These are phyloP conservation scores for Lepidotrigona ventralis DNA, from an alignment of 1,140 invertebrate species.

Conservation along the genomic window DNA sequence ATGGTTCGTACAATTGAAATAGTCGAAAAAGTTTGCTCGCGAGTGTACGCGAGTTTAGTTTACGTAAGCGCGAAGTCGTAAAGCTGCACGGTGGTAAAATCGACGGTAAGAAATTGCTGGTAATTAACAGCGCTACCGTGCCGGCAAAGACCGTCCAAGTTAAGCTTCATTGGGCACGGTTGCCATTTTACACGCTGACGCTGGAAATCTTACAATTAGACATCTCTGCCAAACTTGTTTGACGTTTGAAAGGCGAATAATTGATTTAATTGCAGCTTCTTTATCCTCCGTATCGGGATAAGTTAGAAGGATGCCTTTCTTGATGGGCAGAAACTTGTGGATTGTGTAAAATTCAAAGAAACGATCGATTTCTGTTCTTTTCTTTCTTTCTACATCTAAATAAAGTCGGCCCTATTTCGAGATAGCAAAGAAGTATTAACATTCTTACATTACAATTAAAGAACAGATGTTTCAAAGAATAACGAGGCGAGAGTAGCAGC, in stretches of 20 bases:
- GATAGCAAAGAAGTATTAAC: no score
- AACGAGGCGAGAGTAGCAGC: no score
- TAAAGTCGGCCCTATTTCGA: no score
- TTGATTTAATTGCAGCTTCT: background rate
- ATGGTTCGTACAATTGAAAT: slow-evolving; percentile 8
- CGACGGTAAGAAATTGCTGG: slow-evolving; percentile 6
- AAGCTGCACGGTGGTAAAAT: slow-evolving; percentile 7
- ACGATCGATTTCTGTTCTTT: no score
- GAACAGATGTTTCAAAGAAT: no score
- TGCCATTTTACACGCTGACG: background rate
- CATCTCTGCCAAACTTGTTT: background rate
- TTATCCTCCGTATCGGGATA: background rate
- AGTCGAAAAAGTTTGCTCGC: background rate
- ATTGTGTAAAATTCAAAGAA: no score
- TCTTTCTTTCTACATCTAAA: no score
- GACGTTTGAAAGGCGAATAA: background rate
- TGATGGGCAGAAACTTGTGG: no score
- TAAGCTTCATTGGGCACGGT: background rate
- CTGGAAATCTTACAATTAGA: background rate
- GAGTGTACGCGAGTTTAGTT: background rate
- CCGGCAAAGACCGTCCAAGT: background rate
- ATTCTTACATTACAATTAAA: no score
- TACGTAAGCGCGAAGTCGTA: slow-evolving; percentile 23
- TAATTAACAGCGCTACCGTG: background rate
- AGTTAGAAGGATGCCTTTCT: slow-evolving; percentile 27